Conservation (phyloP, 2,797 vertebrate genomes). For the Propithecus deckenii region DNA sequence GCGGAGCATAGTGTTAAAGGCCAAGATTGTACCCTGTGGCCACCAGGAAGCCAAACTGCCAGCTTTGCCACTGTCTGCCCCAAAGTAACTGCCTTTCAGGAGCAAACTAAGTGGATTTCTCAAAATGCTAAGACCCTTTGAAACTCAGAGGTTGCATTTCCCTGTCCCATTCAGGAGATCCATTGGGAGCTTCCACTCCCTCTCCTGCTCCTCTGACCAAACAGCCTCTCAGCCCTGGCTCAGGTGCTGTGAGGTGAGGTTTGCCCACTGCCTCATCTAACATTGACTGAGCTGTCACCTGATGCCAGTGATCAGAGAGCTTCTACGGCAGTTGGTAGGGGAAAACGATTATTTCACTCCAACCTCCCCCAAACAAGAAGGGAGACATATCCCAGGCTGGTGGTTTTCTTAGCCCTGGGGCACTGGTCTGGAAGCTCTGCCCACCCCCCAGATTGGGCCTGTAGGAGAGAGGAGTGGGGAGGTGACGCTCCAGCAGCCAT, state of each 20-base stretch:
- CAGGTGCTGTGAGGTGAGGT: background rate
- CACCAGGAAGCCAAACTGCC: background rate
- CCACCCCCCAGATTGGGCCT: background rate
- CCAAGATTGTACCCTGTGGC: background rate
- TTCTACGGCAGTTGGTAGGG: too few species aligned
- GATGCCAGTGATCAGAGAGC: background rate
- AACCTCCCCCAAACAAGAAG: background rate
- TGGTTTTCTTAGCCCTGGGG: background rate
- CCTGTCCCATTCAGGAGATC: background rate
- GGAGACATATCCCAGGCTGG: background rate
- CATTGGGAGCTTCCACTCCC: background rate
- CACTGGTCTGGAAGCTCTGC: background rate
- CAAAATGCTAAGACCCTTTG: background rate
- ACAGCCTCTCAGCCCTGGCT: too few species aligned
- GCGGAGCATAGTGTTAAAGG: rapidly evolving
- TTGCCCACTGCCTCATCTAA: background rate
- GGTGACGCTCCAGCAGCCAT: background rate
- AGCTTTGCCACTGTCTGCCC: background rate
- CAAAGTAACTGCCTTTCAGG: background rate
- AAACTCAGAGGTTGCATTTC: background rate
- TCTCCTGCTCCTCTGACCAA: background rate
- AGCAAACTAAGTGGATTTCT: background rate
- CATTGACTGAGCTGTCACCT: background rate
- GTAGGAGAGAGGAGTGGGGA: background rate
- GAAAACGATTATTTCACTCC: background rate